Base-by-base conservation (phyloP, 2,888 invertebrate genomes). In the Apodemia hepburni region DNA sequence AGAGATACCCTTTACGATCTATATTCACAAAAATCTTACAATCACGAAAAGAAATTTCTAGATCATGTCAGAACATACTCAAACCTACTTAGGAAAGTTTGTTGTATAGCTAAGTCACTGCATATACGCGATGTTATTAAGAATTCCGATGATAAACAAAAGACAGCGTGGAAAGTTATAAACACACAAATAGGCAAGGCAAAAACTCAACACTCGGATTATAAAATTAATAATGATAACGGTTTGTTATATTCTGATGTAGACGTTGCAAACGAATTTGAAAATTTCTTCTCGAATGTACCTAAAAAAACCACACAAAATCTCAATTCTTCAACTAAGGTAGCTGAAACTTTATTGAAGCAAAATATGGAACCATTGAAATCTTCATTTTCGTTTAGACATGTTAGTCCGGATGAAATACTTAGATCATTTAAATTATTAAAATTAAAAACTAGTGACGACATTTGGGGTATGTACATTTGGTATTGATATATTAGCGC, bases 171-270 rank as follows among this genome's bases (percentile, higher is more conserved):
- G 29, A 29, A 7, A 2, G 7, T 29, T 29, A 29, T 29, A 29
- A 29, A 29, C n/a, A 45, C n/a, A 45, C n/a, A 45, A 45, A 45
- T 6, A n/a, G 45, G 45, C n/a, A 45, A 45, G n/a, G 6, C n/a
- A 7, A 45, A 45, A 45, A 4, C 7, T 45, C 45, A 45, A 5
- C 15, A 45, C n/a, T 11, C 45, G 2, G 15, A n/a, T n/a, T 15
- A 45, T 6, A 45, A n/a, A n/a, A 45, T 45, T n/a, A 45, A n/a
- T 45, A 45, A 15, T n/a, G n/a, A 45, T n/a, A 45, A 45, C n/a
- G n/a, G 45, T n/a, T 45, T 45, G 45, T n/a, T 45, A n/a, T n/a
- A n/a, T n/a, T 45, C 45, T 45, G 45, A 45, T n/a, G n/a, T n/a
- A n/a, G 45, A 15, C 45, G 7, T 45, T 45, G 45, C 45, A 5